Base-by-base conservation (phyloP, 2,113 vertebrate species). In the Heloderma charlesbogerti region DNA sequence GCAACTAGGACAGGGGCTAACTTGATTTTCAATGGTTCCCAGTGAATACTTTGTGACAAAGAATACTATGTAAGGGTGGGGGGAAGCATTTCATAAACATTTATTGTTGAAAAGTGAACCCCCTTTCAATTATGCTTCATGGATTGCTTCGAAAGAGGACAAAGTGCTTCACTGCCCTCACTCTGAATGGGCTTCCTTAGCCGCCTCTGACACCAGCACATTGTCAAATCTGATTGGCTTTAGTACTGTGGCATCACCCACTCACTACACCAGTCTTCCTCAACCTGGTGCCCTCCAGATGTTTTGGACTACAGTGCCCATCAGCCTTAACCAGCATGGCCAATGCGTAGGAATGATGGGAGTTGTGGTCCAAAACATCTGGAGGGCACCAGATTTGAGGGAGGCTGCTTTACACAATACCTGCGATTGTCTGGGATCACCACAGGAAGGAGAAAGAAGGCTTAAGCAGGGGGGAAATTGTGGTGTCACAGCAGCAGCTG, bases 401-500 rank as follows among this genome's bases (percentile, higher is more conserved):
- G 13, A 60, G 57, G 57, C 57, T 60, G 57, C 57, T 13, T 12
- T 60, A 60, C 57, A 60, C 12, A 60, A 60, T 60, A 60, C 86
- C 37, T 89, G 4, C 34, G 15, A 15, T 34, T 71, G 69, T 29
- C 69, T 71, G 31, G 69, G 34, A 71, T 31, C 12, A 3, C 15
- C 20, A 25, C 27, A 5, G 22, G 66, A 27, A 67, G 22, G 6
- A 67, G 22, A 4, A 25, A 25, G 27, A 71, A 71, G 69, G 84
- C 71, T 74, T 79, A 71, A 88, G 45, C 37, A 79, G 57, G 81
- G 1, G 43, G 90, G 75, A 2, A 48, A 37, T 51, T 3, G 18
- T 20, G 78, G 71, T 85, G 66, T 85, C 75, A 45, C 0, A 0
- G 40, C 10, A 0, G 45, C 90, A 79, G 57, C 87, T 92, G 89